Percentiles rank a stretch among this genome's conserved stretches.
These are phyloP conservation scores for Pelodiscus sinensis DNA, from an alignment of 2,113 vertebrate species.

Conservation along the genomic window DNA sequence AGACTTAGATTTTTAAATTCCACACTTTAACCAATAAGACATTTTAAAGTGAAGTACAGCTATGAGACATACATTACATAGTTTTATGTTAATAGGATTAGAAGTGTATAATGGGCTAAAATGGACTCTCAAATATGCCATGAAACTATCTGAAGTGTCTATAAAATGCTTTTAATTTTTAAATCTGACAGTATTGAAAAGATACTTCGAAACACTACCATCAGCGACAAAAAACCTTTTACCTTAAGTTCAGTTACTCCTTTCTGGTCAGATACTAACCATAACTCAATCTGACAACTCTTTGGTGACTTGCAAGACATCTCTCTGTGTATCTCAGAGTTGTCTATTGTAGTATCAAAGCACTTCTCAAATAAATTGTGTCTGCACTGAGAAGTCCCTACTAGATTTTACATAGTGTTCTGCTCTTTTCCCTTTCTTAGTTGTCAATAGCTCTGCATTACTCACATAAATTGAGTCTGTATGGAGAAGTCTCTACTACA, in stretches of 20 bases:
- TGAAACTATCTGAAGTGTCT: background rate
- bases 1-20: background rate
- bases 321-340: background rate
- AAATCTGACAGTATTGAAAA: constrained; percentile 37
- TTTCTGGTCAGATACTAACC: background rate
- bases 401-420: background rate
- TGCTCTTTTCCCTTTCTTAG: background rate
- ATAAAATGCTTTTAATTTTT: background rate
- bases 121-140: background rate
- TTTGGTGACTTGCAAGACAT: background rate
- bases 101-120: background rate
- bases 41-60: background rate
- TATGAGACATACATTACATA: background rate
- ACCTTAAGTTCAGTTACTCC: background rate
- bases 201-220: constrained; percentile 23
- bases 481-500: too few relatives aligned
- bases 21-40: background rate
- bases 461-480: too few relatives aligned
- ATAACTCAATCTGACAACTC: background rate
- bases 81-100: constrained; percentile 27
- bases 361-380: background rate
- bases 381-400: constrained; percentile 7
- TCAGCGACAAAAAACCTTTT: background rate
- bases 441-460: background rate
- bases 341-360: background rate